Conservation (phyloP, 1,140 invertebrate genomes). For the Zaprionus nigranus region DNA sequence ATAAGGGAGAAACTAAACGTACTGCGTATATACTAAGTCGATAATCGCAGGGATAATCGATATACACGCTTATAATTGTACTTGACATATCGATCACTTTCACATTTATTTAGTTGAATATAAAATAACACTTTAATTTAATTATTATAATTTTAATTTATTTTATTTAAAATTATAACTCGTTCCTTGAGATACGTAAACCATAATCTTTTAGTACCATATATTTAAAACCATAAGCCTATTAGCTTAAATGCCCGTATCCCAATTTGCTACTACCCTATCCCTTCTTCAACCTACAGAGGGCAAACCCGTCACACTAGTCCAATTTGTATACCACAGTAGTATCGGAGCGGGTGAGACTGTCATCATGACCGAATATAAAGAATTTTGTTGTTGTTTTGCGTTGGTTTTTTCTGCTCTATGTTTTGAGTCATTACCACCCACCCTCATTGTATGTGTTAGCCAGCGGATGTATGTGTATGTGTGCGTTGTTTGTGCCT, state of each 20-base stretch:
- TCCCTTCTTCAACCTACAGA: slow-evolving; percentile 1
- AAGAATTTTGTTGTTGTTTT: slow-evolving; percentile 64
- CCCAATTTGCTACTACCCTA: not conserved
- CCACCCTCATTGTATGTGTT: slow-evolving; percentile 58
- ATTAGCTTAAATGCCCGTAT: slow-evolving; percentile 3
- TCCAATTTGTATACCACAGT: slow-evolving; percentile 9
- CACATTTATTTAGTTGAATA: not conserved
- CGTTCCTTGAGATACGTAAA: not conserved
- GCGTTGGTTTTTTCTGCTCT: slow-evolving; percentile 58
- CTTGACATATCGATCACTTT: not conserved
- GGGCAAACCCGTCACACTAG: slow-evolving; percentile 1
- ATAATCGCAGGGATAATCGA: not conserved
- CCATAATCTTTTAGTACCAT: not conserved
- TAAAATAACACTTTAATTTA: not conserved
- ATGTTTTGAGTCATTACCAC: slow-evolving; percentile 82
- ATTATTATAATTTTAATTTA: no score
- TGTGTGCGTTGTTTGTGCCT: slow-evolving; percentile 26
- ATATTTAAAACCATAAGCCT: not conserved
- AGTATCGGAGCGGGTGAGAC: slow-evolving; percentile 41
- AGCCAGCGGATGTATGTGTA: slow-evolving; percentile 26
- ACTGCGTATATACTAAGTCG: not conserved
- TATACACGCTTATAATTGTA: not conserved
- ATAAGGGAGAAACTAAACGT: not conserved
- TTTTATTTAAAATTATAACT: no score
- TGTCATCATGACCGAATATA: slow-evolving; percentile 76